These are phyloP conservation scores for Rhaphigaster nebulosa DNA, from an alignment of 2,888 invertebrate genomes.

Conservation along the genomic window DNA sequence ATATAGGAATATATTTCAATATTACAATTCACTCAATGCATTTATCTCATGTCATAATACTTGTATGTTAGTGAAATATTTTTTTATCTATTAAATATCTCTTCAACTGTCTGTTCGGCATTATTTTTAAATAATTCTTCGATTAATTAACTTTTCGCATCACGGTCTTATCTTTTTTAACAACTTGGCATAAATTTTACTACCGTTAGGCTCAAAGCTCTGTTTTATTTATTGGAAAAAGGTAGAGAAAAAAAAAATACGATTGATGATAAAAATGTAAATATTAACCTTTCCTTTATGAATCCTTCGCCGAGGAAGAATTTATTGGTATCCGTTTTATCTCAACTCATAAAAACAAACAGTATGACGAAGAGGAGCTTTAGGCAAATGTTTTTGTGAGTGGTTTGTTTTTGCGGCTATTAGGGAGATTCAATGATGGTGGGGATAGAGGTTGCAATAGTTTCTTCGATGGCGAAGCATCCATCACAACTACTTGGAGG, in stretches of 20 bases:
- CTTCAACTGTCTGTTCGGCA: too few species aligned
- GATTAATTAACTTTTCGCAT: too few species aligned
- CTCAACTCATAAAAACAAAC: neutral
- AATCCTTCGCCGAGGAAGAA: neutral
- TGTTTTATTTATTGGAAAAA: too few species aligned
- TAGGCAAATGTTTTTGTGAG: neutral
- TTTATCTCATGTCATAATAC: too few species aligned
- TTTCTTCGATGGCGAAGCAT: neutral
- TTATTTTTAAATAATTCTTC: too few species aligned
- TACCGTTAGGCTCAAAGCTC: too few species aligned
- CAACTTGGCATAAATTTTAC: too few species aligned
- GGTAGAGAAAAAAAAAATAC: neutral
- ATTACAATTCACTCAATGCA: too few species aligned
- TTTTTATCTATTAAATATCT: too few species aligned
- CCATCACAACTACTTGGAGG: neutral
- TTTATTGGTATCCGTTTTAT: neutral
- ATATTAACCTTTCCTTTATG: neutral
- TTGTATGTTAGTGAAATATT: too few species aligned
- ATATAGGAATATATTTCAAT: too few species aligned
- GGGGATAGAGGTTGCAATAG: neutral
- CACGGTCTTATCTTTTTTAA: too few species aligned
- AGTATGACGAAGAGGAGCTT: neutral
- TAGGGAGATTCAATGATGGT: neutral
- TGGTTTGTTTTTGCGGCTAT: slow-evolving; percentile 10
- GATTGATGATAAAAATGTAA: neutral